phyloP scores from a whole-genome alignment of 2,888 invertebrate species.

The Diaphora mendica region DNA sequence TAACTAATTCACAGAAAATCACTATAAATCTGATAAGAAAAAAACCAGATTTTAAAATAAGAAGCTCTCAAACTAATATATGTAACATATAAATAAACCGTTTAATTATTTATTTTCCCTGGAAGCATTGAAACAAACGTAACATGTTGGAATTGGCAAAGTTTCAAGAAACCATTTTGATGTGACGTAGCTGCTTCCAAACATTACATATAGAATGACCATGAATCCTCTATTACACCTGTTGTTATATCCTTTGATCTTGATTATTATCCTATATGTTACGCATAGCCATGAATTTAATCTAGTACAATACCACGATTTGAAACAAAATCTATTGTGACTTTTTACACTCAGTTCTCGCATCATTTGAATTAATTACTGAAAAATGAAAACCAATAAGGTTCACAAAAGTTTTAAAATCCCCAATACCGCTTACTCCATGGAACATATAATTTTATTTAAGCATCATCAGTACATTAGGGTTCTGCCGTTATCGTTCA shows the following conservation, averaged over 20 bases:
- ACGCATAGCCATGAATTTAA: conserved; percentile 30
- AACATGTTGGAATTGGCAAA: conserved; percentile 51
- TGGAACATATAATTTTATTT: too few species aligned
- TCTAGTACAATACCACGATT: conserved; percentile 1
- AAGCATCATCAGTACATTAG: too few species aligned
- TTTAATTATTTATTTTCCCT: conserved; percentile 57
- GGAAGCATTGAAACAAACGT: conserved; percentile 44
- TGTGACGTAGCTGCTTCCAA: conserved; percentile 42
- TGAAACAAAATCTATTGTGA: background rate
- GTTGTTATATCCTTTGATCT: conserved; percentile 46
- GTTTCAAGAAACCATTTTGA: conserved; percentile 56
- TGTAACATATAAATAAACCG: conserved; percentile 48
- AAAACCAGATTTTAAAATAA: conserved; percentile 45
- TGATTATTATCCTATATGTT: conserved; percentile 41
- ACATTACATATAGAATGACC: conserved; percentile 39
- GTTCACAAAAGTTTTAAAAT: too few species aligned
- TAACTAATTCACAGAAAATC: conserved; percentile 32
- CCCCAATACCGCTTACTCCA: too few species aligned
- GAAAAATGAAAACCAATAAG: too few species aligned
- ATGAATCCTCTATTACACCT: conserved; percentile 37
- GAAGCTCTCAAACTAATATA: conserved; percentile 52
- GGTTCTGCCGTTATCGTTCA: too few species aligned
- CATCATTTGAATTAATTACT: background rate
- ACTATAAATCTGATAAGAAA: conserved; percentile 24
- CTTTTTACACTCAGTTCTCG: background rate